Evolutionary conservation across 1,140 invertebrate genomes (phyloP).

Genomic region (Heliconius eleuchia): DNA sequence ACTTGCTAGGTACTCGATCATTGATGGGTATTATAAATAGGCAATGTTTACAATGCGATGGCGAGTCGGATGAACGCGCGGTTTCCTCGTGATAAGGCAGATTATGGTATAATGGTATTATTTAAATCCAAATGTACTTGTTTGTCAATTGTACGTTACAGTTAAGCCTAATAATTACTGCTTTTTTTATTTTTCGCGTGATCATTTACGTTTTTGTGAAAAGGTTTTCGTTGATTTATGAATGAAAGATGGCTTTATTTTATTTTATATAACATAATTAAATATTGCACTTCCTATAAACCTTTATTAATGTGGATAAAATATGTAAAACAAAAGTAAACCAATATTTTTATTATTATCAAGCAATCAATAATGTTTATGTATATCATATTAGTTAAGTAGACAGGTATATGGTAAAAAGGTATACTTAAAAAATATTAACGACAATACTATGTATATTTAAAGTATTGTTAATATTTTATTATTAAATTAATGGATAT

Average conservation of each 20-base stretch:
- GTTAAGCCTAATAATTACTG: neutral
- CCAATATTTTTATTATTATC: no score
- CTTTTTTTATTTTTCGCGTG: constrained; percentile 3
- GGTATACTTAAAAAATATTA: no score
- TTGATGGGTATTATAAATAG: constrained; percentile 70
- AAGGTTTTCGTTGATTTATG: neutral
- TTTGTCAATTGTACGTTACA: neutral
- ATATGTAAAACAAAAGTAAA: no score
- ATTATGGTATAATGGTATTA: constrained; percentile 29
- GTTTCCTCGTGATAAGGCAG: constrained; percentile 48
- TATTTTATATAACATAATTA: neutral
- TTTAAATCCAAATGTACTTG: neutral
- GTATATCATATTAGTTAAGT: no score
- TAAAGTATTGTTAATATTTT: no score
- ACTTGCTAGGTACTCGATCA: constrained; percentile 32
- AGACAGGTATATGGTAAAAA: no score
- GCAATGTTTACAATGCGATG: constrained; percentile 73
- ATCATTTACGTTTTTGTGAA: neutral
- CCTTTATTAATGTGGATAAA: neutral
- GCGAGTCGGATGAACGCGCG: constrained; percentile 52
- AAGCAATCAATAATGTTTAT: no score
- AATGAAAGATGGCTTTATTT: neutral
- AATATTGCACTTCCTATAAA: neutral
- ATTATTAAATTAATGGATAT: no score
- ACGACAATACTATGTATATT: no score